Evolutionary conservation across 2,888 invertebrate species (phyloP).

Genomic region (Syrista parreyssii): DNA sequence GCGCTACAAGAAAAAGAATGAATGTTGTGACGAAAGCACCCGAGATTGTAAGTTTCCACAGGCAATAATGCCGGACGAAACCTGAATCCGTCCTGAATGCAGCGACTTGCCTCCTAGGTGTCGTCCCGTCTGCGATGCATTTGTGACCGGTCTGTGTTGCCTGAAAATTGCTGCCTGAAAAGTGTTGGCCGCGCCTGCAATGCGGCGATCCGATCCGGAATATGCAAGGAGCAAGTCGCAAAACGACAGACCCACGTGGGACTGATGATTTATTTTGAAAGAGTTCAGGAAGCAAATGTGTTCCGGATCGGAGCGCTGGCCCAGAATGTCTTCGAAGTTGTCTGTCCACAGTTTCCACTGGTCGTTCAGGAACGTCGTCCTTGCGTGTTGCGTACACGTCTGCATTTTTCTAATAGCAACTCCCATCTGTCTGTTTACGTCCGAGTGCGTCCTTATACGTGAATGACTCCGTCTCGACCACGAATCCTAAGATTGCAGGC

Average conservation of each 20-base stretch:
- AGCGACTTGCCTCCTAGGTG: slow-evolving; percentile 60
- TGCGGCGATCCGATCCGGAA: slow-evolving; percentile 32
- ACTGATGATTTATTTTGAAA: not conserved
- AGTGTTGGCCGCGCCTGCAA: slow-evolving; percentile 23
- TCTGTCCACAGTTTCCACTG: slow-evolving; percentile 1
- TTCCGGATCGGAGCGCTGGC: not conserved
- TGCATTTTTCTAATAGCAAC: not conserved
- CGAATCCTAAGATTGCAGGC: not conserved
- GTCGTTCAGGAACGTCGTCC: not conserved
- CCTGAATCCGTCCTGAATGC: slow-evolving; percentile 51
- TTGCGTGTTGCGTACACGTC: slow-evolving; percentile 1
- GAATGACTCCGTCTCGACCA: not conserved
- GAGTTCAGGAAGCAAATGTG: not conserved
- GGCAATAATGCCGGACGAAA: slow-evolving; percentile 29
- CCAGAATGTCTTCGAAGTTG: not conserved
- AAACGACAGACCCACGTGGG: too few species aligned
- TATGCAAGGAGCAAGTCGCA: not conserved
- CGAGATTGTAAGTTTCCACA: slow-evolving; percentile 62
- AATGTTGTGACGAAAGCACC: slow-evolving; percentile 64
- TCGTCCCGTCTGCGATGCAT: slow-evolving; percentile 60
- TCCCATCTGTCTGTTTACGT: not conserved
- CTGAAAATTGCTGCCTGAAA: slow-evolving; percentile 57
- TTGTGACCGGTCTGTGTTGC: slow-evolving; percentile 53
- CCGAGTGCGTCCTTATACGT: not conserved
- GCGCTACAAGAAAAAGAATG: slow-evolving; percentile 66